phyloP scores from a whole-genome alignment of 2,113 vertebrate genomes.

The Pluvialis apricaria region DNA sequence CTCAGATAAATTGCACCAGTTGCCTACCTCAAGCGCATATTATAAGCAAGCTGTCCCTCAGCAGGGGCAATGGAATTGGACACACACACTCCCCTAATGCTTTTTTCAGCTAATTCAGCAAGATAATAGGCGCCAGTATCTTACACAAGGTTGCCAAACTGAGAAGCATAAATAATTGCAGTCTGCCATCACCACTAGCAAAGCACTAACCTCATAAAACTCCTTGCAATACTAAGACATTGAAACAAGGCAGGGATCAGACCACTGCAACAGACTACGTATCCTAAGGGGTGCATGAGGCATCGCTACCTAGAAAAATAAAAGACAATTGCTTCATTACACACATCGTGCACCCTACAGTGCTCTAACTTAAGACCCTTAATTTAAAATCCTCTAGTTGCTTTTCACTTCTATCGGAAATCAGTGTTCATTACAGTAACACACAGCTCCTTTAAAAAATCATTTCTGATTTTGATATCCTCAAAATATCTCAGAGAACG shows the following conservation, averaged over 20 bases:
- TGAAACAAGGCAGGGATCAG: not conserved
- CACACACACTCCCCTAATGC: not conserved
- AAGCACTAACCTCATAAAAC: not conserved
- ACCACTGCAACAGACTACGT: not conserved
- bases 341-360: not conserved
- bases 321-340: not conserved
- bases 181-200: not conserved
- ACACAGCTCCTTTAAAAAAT: not conserved
- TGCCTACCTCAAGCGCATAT: not conserved
- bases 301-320: not conserved
- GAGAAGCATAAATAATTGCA: not conserved
- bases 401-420: not conserved
- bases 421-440: not conserved
- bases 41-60: not conserved
- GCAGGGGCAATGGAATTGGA: not conserved
- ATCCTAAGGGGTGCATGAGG: accelerated
- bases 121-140: not conserved
- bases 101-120: not conserved
- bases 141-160: not conserved
- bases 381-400: accelerated
- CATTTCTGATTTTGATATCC: not conserved
- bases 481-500: not conserved
- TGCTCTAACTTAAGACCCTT: not conserved
- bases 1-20: not conserved
- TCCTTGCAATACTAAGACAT: not conserved